These are phyloP conservation scores for Chymomyza procnemis DNA, from an alignment of 2,888 invertebrate species.

Conservation along the genomic window DNA sequence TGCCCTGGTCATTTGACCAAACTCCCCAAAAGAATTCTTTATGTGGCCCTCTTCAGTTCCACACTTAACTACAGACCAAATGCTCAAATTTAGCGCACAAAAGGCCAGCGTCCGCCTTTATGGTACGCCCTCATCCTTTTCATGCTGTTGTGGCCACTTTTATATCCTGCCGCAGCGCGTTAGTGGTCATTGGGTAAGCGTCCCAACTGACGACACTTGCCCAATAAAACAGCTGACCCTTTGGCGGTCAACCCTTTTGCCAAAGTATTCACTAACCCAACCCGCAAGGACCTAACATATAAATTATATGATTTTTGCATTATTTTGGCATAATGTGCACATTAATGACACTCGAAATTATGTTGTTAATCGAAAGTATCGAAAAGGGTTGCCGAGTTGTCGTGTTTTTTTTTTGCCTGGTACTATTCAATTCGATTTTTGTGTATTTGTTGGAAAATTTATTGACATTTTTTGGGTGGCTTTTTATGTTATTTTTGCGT, in stretches of 20 bases:
- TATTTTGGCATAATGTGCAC: conserved; percentile 70
- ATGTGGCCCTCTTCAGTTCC: background rate
- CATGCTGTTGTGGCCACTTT: conserved; percentile 55
- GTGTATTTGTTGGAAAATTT: conserved; percentile 41
- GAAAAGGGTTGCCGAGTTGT: conserved; percentile 18
- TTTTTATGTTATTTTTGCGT: conserved; percentile 70
- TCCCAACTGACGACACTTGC: conserved; percentile 11
- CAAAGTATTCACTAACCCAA: background rate
- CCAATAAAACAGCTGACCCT: conserved; percentile 35
- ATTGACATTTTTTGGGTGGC: conserved; percentile 55
- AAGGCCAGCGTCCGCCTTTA: conserved; percentile 30
- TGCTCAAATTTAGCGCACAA: conserved; percentile 55
- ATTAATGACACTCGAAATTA: conserved; percentile 70
- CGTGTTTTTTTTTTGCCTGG: conserved; percentile 23
- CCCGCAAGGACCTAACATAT: conserved; percentile 27
- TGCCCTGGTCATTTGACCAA: too few species aligned
- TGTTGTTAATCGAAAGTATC: conserved; percentile 62
- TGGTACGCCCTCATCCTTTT: conserved; percentile 55
- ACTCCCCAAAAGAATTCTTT: background rate
- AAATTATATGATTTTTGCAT: conserved; percentile 71
- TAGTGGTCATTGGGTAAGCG: conserved; percentile 44
- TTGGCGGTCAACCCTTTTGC: conserved; percentile 45
- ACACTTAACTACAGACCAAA: conserved; percentile 49
- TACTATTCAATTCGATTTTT: conserved; percentile 6
- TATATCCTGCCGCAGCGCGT: conserved; percentile 35